phyloP scores from a whole-genome alignment of 2,797 vertebrate species.

The Propithecus perrieri region DNA sequence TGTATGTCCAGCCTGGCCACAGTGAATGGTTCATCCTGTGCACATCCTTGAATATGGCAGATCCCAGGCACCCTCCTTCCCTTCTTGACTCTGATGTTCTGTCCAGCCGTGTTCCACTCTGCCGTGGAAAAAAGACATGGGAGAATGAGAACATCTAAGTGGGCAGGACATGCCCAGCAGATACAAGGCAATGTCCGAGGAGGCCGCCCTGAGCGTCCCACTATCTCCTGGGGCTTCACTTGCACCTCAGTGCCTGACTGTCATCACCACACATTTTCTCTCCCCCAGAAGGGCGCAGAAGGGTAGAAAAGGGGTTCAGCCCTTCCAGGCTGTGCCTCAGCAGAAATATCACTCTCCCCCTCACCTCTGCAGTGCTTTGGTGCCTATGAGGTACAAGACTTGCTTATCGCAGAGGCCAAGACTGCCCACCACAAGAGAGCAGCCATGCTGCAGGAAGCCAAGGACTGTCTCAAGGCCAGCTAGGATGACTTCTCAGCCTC shows the following conservation, averaged over 20 bases:
- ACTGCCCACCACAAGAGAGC: too few species aligned
- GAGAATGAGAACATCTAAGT: background rate
- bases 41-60: background rate
- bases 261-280: background rate
- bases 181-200: background rate
- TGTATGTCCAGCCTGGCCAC: rapidly evolving
- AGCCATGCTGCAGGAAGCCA: rapidly evolving
- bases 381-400: background rate
- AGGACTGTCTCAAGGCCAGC: background rate
- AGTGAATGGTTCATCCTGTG: background rate
- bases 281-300: rapidly evolving
- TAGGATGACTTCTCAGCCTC: background rate
- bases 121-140: rapidly evolving
- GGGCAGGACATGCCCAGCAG: background rate
- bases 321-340: background rate
- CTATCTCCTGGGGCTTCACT: rapidly evolving
- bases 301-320: background rate
- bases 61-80: background rate
- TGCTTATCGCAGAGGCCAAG: background rate
- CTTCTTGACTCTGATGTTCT: too few species aligned
- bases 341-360: too few species aligned
- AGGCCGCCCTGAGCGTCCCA: background rate
- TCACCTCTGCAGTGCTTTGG: too few species aligned
- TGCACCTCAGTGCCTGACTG: background rate
- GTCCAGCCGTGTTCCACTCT: background rate